Evolutionary conservation across 2,113 vertebrate genomes (phyloP), one percentile per base, ranked within the genome.

Genomic region (Phoenicopterus ruber): DNA sequence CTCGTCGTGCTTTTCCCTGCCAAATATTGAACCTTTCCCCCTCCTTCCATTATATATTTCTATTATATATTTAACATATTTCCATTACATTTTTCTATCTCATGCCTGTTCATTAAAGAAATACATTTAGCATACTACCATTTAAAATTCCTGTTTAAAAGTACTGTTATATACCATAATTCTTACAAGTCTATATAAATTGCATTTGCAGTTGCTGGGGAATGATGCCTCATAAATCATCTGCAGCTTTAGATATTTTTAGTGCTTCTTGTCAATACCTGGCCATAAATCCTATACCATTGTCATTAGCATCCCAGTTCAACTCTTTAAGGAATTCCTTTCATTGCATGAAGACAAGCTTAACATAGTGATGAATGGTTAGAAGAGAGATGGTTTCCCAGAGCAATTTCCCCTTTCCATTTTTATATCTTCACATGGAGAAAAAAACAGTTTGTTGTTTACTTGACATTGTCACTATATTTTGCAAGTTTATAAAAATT

Each of bases 111-210:
- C 70, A 81, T 96, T 96, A 92, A 96, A 95, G 52, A 76, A 96
- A 69, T 91, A 81, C 36, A 71, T 92, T 94, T 94, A 94, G 28
- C 46, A 94, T 83, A 50, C 77, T 76, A 50, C 34, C 76, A 93
- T 95, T 91, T 92, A 97, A 96, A 96, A 92, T n/a, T 61, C 59
- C 31, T 71, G 76, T 84, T 96, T 97, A 90, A 86, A 96, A 84
- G 31, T 82, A 62, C 25, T 46, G n/a, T 86, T 94, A 93, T 80
- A 71, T 89, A 47, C 70, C 83, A 66, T 88, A 82, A 96, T 96
- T 97, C 84, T 94, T 77, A 62, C 66, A 72, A 91, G 89, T 94
- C 72, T 85, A 36, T 96, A 82, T 66, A 96, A 96, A 97, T 84
- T 95, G 11, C 40, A 86, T 82, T 95, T 91, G 67, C 55, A 72